Evolutionary conservation across 2,888 invertebrate genomes (phyloP), one percentile per base, ranked within the genome.

Genomic region (Chymomyza fuscimana): DNA sequence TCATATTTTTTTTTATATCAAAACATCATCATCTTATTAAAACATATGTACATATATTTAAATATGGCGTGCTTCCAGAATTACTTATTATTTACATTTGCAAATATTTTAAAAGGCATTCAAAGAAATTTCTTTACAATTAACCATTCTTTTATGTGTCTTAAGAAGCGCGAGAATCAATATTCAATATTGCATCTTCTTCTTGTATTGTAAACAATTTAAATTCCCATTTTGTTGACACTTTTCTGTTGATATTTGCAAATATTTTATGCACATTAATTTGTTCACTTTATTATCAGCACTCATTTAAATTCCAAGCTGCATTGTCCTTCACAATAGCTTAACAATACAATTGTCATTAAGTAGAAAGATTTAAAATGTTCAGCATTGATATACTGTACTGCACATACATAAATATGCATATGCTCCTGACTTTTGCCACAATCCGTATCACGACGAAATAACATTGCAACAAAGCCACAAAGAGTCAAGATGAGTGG

Each of bases 241-340:
- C 59, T 63, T 67, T 61, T 68, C 67, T 54, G 22, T 52, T 72
- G 63, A 10, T 59, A 70, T 69, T 76, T 79, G 82, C 65, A 80
- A 76, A 76, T 56, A 70, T 65, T 74, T 83, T 62, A 67, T 69
- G 40, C 73, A 76, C 78, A 72, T 46, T 46, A 46, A 12, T 12
- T 46, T 19, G n/a, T 63, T 52, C 63, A 56, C 54, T 54, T 54
- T 67, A 54, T 86, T 68, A 66, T 56, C 58, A 29, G 36, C 81
- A 72, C 82, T 86, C 69, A 82, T 82, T 82, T 36, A 79, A 75
- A 82, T 82, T 82, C 82, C 77, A 63, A 29, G 72, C 86, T 70
- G 79, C 71, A 69, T 61, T 51, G 65, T 59, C 63, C 54, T 32
- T 12, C 40, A 22, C 36, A 40, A 15, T 10, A 15, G 68, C 61